Evolutionary conservation across 2,888 invertebrate genomes (phyloP).

Genomic region (Eudemis profundana): DNA sequence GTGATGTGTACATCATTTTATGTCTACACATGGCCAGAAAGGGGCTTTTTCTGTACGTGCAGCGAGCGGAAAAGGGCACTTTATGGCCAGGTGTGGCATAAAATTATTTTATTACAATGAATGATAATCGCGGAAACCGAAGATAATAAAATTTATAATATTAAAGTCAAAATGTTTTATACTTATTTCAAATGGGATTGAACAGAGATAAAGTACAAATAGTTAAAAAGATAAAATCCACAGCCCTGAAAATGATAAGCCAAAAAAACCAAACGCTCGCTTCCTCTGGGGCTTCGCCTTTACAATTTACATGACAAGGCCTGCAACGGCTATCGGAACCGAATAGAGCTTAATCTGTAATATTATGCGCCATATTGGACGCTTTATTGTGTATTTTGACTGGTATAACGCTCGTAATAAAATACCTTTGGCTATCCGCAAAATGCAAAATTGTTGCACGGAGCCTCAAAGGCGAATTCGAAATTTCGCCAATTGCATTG

Average conservation of each 20-base stretch:
- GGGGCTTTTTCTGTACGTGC: no score
- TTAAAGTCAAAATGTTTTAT: no score
- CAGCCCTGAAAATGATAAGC: neutral
- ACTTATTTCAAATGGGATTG: no score
- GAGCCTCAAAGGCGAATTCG: constrained; percentile 23
- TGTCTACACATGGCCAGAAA: no score
- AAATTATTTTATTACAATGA: no score
- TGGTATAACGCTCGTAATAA: constrained; percentile 32
- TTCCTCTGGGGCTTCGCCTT: constrained; percentile 13
- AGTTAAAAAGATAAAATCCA: neutral
- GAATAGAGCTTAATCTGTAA: constrained; percentile 34
- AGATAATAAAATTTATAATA: no score
- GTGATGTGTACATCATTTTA: no score
- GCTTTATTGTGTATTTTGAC: constrained; percentile 35
- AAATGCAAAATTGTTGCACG: constrained; percentile 25
- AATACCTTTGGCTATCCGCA: constrained; percentile 35
- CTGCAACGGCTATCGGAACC: constrained; percentile 14
- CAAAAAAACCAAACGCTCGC: constrained; percentile 20
- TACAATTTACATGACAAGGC: constrained; percentile 42
- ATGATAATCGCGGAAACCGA: no score
- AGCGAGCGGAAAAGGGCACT: no score
- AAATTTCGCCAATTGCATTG: constrained; percentile 16
- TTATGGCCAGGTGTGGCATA: no score
- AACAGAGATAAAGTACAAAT: no score
- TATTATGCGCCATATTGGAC: constrained; percentile 16